Evolutionary conservation across 2,113 vertebrate genomes (phyloP).

Genomic region (Pluvialis apricaria): DNA sequence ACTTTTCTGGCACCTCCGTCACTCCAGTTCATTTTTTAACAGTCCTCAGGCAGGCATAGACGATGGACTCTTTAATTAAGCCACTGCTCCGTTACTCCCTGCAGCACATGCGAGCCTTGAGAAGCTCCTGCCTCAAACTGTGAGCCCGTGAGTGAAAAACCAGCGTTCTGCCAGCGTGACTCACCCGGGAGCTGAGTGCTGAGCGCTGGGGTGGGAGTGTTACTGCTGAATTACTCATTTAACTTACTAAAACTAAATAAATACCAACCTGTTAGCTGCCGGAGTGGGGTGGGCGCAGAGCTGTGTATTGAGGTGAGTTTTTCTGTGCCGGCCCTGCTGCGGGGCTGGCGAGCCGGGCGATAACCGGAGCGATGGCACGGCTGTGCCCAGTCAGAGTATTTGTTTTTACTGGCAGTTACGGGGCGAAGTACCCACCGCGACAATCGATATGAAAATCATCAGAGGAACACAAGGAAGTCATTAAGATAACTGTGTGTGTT

Average conservation of each 20-base stretch:
- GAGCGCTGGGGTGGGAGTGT: not conserved
- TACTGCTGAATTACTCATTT: not conserved
- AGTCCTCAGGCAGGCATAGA: not conserved
- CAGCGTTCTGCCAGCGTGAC: accelerated
- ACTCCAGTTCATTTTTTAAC: not conserved
- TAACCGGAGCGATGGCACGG: accelerated
- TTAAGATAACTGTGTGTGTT: accelerated
- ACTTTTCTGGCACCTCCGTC: not conserved
- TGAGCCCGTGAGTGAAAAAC: not conserved
- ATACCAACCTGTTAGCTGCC: not conserved
- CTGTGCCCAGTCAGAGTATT: not conserved
- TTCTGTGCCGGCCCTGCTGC: accelerated
- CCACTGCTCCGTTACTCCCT: not conserved
- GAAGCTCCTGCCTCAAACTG: not conserved
- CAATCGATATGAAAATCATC: accelerated
- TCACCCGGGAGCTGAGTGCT: not conserved
- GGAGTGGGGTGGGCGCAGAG: accelerated
- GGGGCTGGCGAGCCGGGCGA: not conserved
- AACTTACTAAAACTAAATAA: not conserved
- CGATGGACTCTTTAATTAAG: not conserved
- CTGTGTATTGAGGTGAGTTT: not conserved
- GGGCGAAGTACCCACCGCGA: accelerated
- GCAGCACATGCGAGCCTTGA: not conserved
- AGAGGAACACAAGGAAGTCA: not conserved
- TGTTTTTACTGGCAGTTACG: not conserved